Evolutionary conservation across 1,140 invertebrate species (phyloP).

Genomic region (Diorhabda elongata): DNA sequence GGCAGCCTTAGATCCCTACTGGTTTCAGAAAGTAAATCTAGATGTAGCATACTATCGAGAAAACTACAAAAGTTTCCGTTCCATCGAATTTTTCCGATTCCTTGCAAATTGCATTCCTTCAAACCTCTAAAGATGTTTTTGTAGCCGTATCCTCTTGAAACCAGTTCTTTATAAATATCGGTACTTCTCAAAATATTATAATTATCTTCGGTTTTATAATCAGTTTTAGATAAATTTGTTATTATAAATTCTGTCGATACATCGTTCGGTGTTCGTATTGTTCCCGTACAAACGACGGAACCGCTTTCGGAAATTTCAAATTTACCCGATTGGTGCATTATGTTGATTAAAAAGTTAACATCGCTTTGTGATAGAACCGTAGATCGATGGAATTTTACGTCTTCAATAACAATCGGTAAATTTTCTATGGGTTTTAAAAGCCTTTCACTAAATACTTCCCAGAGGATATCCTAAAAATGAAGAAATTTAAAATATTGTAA

Average conservation of each 20-base stretch:
- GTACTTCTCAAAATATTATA: conserved; percentile 59
- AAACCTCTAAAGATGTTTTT: conserved; percentile 80
- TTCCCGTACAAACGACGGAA: conserved; percentile 73
- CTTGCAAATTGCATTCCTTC: conserved; percentile 60
- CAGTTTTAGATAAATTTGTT: conserved; percentile 42
- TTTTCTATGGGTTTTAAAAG: conserved; percentile 69
- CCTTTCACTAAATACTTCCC: conserved; percentile 86
- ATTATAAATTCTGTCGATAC: conserved; percentile 55
- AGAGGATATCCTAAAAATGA: conserved; percentile 66
- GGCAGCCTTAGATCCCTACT: conserved; percentile 77
- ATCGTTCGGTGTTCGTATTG: conserved; percentile 63
- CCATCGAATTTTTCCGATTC: conserved; percentile 71
- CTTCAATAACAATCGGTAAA: conserved; percentile 78
- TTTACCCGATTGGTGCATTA: conserved; percentile 79
- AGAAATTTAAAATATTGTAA: not conserved
- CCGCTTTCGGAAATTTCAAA: conserved; percentile 91
- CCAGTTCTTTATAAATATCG: conserved; percentile 91
- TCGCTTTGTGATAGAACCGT: conserved; percentile 84
- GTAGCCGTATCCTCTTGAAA: conserved; percentile 91
- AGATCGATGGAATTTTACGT: conserved; percentile 82
- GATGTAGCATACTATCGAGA: conserved; percentile 92
- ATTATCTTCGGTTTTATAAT: conserved; percentile 44
- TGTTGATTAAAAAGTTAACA: conserved; percentile 80
- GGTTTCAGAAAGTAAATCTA: conserved; percentile 71
- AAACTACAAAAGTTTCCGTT: conserved; percentile 87